Base-by-base conservation (phyloP, 2,113 vertebrate genomes). In the Salminus brasiliensis region DNA sequence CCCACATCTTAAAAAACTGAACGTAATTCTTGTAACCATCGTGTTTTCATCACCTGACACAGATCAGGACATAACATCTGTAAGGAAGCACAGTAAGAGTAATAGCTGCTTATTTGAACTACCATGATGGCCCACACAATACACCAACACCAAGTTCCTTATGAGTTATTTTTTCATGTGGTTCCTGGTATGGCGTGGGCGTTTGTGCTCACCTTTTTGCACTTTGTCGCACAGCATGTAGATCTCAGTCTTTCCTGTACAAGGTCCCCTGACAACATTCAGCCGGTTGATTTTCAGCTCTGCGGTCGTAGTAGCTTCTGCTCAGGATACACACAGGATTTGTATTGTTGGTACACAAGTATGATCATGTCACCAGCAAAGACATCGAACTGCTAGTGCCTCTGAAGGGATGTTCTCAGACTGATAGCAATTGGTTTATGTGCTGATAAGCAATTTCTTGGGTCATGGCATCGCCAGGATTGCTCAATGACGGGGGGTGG, bases 181-280 rank as follows among this genome's bases (percentile, higher is more conserved):
- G 45, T 34, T 81, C 13, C 3, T 34, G 32, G 23, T 5, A 12
- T 0, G 0, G 30, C 0, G 4, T 67, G 9, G 13, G 13, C 21
- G 25, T 49, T n/a, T 2, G 15, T 18, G 0, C 23, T 88, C 84
- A 96, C 96, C 96, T 96, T 98, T 98, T 86, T 98, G 97, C 67
- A 98, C 97, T 89, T 98, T 98, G 93, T 98, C 97, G 0, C 97
- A 98, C 2, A 98, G 86, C 87, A 98, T 92, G 85, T 96, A 98
- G 45, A 98, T 89, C 87, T 98, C 97, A 0, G 96, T 96, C 0
- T 95, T 96, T 0, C 96, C 96, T 0, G 86, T 89, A 79, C 96
- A 97, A 0, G 93, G 86, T 0, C 96, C 97, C 0, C 87, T 89
- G 79, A 92, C 90, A 76, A 93, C 90, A 85, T 98, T 98, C 87